Conservation (phyloP, 1,140 invertebrate genomes). For the Epicauta chinensis region DNA sequence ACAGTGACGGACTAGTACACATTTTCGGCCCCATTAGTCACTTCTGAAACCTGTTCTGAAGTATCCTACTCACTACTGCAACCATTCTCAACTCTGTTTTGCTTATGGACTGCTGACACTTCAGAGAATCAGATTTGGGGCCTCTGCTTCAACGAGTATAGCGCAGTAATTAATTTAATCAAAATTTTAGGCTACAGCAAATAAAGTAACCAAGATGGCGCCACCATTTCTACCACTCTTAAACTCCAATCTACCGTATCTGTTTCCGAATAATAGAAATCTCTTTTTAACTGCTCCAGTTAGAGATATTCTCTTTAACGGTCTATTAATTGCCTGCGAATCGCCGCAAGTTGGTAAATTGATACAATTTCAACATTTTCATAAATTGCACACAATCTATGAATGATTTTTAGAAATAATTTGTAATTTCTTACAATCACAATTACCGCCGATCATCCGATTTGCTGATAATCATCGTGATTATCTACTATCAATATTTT, state of each 20-base stretch:
- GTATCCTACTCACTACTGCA: no score
- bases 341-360: conserved; percentile 44
- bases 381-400: not conserved
- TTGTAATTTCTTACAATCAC: conserved; percentile 43
- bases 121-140: no score
- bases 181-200: conserved; percentile 42
- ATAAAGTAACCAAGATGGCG: conserved; percentile 42
- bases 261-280: conserved; percentile 46
- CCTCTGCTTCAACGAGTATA: no score
- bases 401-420: conserved; percentile 29
- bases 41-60: no score
- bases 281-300: conserved; percentile 48
- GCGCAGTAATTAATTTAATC: no score
- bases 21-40: no score
- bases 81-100: no score
- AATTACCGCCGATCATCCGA: conserved; percentile 42
- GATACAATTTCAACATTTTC: not conserved
- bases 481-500: conserved; percentile 19
- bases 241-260: conserved; percentile 41
- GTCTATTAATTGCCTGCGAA: conserved; percentile 49
- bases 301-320: conserved; percentile 51
- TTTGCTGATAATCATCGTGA: conserved; percentile 37
- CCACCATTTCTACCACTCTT: conserved; percentile 39
- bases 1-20: no score
- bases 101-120: no score